Conservation (phyloP, 2,797 vertebrate species). For the Parambassis ranga region DNA sequence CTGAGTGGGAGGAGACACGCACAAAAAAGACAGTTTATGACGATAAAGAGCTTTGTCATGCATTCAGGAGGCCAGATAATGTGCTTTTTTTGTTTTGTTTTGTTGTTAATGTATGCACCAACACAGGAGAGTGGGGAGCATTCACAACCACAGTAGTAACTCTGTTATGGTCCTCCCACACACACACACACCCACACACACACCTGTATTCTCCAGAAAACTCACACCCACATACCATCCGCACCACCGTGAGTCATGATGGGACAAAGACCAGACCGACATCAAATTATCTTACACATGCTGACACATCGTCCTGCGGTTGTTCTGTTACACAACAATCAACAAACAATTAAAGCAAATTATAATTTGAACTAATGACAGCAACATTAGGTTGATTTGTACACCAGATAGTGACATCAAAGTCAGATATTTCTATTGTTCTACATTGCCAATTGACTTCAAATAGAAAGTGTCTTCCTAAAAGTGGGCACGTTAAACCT, state of each 20-base stretch:
- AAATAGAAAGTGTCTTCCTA: background rate
- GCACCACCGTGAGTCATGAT: background rate
- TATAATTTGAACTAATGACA: background rate
- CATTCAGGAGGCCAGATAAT: conserved; percentile 58
- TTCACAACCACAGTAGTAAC: conserved; percentile 35
- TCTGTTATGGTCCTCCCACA: conserved; percentile 23
- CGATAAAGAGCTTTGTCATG: conserved; percentile 69
- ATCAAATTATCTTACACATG: background rate
- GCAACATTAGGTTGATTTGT: too few relatives aligned
- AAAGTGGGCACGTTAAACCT: too few relatives aligned
- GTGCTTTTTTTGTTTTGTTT: conserved; percentile 23
- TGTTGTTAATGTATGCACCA: conserved; percentile 63
- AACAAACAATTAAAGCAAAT: too few relatives aligned
- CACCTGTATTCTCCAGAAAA: background rate
- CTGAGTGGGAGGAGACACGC: conserved; percentile 29
- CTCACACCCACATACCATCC: conserved; percentile 23
- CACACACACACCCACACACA: conserved; percentile 4
- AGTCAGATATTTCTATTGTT: background rate
- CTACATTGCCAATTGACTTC: too few relatives aligned
- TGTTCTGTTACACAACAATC: background rate
- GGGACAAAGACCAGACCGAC: too few relatives aligned
- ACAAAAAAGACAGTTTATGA: conserved; percentile 65
- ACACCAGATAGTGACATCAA: too few relatives aligned
- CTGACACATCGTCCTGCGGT: background rate
- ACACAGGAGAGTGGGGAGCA: conserved; percentile 23